phyloP scores from a whole-genome alignment of 2,888 invertebrate genomes.

The Diarsia dahlii region DNA sequence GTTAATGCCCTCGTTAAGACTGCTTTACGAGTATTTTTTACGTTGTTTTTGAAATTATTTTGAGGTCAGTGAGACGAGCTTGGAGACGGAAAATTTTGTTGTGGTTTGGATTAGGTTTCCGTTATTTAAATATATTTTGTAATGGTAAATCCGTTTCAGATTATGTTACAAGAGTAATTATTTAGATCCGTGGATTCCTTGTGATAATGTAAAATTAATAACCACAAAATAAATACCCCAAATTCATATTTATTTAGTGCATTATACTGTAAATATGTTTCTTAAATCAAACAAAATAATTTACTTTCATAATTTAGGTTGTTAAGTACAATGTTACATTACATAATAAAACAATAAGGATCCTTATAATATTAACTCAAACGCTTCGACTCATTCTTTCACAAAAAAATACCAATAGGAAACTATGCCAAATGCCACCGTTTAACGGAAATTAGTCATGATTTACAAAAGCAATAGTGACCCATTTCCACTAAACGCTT shows the following conservation, averaged over 20 bases:
- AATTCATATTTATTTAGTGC: not conserved
- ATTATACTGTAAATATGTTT: not conserved
- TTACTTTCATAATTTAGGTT: no score
- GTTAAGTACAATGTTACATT: no score
- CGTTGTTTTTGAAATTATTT: constrained; percentile 19
- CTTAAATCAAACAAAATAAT: no score
- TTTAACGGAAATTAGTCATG: constrained; percentile 1
- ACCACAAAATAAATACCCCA: not conserved
- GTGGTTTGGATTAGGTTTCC: not conserved
- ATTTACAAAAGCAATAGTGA: constrained; percentile 2
- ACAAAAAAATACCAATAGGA: not conserved
- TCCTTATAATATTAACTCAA: no score
- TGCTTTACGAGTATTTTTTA: constrained; percentile 30
- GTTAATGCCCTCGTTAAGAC: constrained; percentile 45
- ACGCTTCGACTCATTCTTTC: not conserved
- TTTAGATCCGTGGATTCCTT: no score
- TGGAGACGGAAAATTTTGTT: not conserved
- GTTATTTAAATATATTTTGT: constrained; percentile 2
- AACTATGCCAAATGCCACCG: not conserved
- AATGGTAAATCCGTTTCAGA: not conserved
- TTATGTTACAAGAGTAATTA: no score
- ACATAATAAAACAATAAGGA: no score
- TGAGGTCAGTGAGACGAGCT: constrained; percentile 7
- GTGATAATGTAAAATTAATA: no score
- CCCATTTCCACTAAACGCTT: constrained; percentile 23